Evolutionary conservation across 2,888 invertebrate species (phyloP).

Genomic region (Nephrocerus scutellatus): DNA sequence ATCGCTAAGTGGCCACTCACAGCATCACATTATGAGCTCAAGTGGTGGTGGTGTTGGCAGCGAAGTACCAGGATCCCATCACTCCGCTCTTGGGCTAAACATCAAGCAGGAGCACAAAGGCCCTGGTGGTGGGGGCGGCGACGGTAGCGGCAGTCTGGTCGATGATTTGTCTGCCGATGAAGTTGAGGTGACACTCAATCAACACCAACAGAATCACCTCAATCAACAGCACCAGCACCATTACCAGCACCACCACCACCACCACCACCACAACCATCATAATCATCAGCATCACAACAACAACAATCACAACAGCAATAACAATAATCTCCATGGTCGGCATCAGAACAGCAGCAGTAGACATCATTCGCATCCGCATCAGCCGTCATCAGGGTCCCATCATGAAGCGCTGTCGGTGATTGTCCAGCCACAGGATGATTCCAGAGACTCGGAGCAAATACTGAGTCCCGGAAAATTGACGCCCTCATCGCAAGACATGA

Average conservation of each 20-base stretch:
- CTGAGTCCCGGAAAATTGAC: constrained; percentile 55
- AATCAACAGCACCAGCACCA: constrained; percentile 26
- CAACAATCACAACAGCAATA: constrained; percentile 9
- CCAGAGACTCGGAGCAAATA: constrained; percentile 52
- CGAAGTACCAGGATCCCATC: too few species aligned
- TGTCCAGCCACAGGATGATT: constrained; percentile 55
- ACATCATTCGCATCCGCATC: constrained; percentile 19
- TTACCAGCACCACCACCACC: constrained; percentile 21
- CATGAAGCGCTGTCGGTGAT: constrained; percentile 53
- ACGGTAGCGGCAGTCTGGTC: constrained; percentile 22
- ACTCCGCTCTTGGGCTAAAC: too few species aligned
- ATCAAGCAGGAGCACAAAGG: constrained; percentile 38
- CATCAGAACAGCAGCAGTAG: constrained; percentile 17
- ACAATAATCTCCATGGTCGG: constrained; percentile 15
- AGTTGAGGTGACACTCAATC: constrained; percentile 37
- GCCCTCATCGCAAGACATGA: constrained; percentile 51
- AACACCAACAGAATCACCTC: constrained; percentile 32
- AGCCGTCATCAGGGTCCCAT: constrained; percentile 20
- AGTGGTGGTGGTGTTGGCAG: too few species aligned
- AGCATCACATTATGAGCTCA: constrained; percentile 17
- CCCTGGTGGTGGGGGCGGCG: constrained; percentile 11
- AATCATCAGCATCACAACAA: constrained; percentile 10
- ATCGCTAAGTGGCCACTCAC: constrained; percentile 22
- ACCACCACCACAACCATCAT: constrained; percentile 11
- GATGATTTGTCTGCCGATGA: constrained; percentile 35